Percentiles rank a stretch among this genome's conserved stretches.
Conservation (phyloP, 2,888 invertebrate genomes). For the Seira ritae region DNA sequence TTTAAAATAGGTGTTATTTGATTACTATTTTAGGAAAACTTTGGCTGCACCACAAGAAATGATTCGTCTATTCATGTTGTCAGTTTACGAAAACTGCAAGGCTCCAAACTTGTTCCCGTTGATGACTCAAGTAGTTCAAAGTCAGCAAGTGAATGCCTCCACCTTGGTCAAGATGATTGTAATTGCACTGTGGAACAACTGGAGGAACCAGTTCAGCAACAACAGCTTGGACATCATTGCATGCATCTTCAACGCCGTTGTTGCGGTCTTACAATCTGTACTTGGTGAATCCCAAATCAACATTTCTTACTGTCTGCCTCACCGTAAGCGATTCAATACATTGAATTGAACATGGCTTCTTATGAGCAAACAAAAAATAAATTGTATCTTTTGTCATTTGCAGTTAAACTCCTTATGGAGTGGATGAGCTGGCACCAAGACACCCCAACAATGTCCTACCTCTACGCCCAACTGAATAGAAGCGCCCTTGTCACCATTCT, state of each 20-base stretch:
- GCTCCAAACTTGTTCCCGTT: slow-evolving; percentile 43
- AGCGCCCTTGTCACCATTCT: slow-evolving; percentile 67
- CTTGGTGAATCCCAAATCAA: slow-evolving; percentile 28
- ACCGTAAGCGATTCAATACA: slow-evolving; percentile 65
- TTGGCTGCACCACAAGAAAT: slow-evolving; percentile 33
- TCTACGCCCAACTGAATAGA: slow-evolving; percentile 62
- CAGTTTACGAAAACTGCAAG: slow-evolving; percentile 44
- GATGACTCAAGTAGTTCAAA: slow-evolving; percentile 64
- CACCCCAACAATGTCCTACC: slow-evolving; percentile 37
- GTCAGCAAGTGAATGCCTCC: slow-evolving; percentile 64
- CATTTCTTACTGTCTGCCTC: slow-evolving; percentile 64
- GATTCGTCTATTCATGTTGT: slow-evolving; percentile 49
- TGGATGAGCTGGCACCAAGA: slow-evolving; percentile 67
- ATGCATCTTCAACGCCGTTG: slow-evolving; percentile 67
- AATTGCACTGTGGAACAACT: slow-evolving; percentile 70
- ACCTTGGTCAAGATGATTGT: slow-evolving; percentile 70
- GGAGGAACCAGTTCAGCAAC: slow-evolving; percentile 63
- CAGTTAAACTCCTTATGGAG: slow-evolving; percentile 72
- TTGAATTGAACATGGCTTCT: background rate
- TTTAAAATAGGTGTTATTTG: background rate
- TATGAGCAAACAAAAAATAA: too few relatives aligned
- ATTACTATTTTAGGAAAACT: slow-evolving; percentile 22
- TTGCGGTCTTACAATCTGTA: slow-evolving; percentile 63
- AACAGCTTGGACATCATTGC: slow-evolving; percentile 68
- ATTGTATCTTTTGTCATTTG: slow-evolving; percentile 25